Base-by-base conservation (phyloP, 2,888 invertebrate species). In the Macropis europaea region DNA sequence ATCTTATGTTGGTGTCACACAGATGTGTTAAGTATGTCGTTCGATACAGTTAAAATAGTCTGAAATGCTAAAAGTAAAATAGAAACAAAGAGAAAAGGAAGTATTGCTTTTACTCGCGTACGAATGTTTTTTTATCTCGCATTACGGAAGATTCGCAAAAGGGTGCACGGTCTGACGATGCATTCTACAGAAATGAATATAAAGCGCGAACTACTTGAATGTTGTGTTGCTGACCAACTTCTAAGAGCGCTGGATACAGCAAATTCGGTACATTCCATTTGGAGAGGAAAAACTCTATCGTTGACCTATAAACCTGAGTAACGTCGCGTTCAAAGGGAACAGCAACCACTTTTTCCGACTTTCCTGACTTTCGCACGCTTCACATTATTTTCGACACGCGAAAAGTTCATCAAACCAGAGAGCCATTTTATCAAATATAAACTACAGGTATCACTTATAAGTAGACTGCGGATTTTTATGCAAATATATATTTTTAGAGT, bases 21-120 rank as follows among this genome's bases (percentile, higher is more conserved):
- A n/a, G n/a, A n/a, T n/a, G n/a, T n/a, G n/a, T n/a, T n/a, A n/a
- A n/a, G n/a, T n/a, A n/a, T n/a, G n/a, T n/a, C n/a, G n/a, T n/a
- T n/a, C n/a, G n/a, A n/a, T n/a, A n/a, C n/a, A n/a, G n/a, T n/a
- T n/a, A n/a, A n/a, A n/a, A n/a, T n/a, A n/a, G n/a, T n/a, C n/a
- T n/a, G n/a, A n/a, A n/a, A n/a, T n/a, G n/a, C n/a, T n/a, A n/a
- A n/a, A n/a, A n/a, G n/a, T n/a, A n/a, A n/a, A n/a, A n/a, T n/a
- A n/a, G n/a, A n/a, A n/a, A n/a, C n/a, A n/a, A n/a, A n/a, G n/a
- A n/a, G n/a, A n/a, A n/a, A n/a, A n/a, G n/a, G n/a, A n/a, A n/a
- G 24, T 54, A 45, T 45, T 74, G 69, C 62, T 74, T 70, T 61
- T 66, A 61, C 52, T 45, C 43, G 11, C 56, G 47, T 43, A 47